phyloP scores from a whole-genome alignment of 2,113 vertebrate species.

The Cervus canadensis region DNA sequence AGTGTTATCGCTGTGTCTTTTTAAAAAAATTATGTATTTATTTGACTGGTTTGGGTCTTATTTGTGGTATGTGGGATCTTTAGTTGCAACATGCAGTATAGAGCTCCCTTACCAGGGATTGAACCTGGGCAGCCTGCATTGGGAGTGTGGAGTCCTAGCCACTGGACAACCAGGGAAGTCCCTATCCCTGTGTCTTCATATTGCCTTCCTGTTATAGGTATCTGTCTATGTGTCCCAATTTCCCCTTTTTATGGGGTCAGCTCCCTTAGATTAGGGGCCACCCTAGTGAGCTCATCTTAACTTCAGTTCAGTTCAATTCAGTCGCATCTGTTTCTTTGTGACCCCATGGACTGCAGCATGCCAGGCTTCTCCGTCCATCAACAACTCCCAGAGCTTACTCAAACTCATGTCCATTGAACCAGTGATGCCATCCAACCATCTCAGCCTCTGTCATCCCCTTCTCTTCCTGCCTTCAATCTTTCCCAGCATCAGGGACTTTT shows the following conservation, averaged over 20 bases:
- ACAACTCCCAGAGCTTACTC: background rate
- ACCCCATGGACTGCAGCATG: background rate
- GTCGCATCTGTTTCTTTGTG: rapidly evolving
- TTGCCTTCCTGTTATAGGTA: background rate
- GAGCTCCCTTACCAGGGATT: background rate
- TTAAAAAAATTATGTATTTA: too few species aligned
- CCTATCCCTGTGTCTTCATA: background rate
- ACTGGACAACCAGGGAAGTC: background rate
- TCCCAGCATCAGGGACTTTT: background rate
- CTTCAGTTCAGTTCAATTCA: background rate
- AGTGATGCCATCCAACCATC: background rate
- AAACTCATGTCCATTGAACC: background rate
- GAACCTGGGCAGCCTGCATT: background rate
- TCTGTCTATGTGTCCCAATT: background rate
- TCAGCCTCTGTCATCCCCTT: background rate
- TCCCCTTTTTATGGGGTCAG: background rate
- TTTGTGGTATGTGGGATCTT: background rate
- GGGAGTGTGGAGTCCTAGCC: background rate
- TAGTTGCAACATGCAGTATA: background rate
- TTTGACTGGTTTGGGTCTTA: background rate
- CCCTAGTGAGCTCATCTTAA: background rate
- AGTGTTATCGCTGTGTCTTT: background rate
- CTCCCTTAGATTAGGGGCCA: background rate
- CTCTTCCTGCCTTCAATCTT: background rate
- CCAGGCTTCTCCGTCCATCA: background rate